Conservation (phyloP, 2,888 invertebrate species). For the Chromoteleia sp. region DNA sequence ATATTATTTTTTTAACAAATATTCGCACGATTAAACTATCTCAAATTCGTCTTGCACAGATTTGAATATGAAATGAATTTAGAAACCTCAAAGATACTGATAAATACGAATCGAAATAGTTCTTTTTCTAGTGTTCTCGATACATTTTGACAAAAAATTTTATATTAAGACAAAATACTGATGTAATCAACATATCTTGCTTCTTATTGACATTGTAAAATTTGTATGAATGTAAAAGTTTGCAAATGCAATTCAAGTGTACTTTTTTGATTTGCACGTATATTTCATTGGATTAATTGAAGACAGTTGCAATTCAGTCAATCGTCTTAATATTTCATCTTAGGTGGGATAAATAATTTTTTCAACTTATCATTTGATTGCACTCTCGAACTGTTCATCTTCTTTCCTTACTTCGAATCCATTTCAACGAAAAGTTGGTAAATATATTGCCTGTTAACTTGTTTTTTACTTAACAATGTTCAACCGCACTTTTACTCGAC, state of each 20-base stretch:
- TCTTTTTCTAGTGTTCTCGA: not conserved
- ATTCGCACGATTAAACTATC: no score
- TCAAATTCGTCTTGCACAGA: no score
- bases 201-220: conserved; percentile 3
- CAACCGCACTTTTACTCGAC: not conserved
- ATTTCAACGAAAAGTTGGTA: conserved; percentile 17
- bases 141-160: not conserved
- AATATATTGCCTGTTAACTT: conserved; percentile 7
- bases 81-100: no score
- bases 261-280: conserved; percentile 24
- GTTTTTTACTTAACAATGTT: conserved; percentile 14
- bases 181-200: conserved; percentile 29
- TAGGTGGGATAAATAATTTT: conserved; percentile 24
- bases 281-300: conserved; percentile 43
- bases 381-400: conserved; percentile 28
- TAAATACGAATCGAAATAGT: no score
- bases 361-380: conserved; percentile 35
- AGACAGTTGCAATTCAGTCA: conserved; percentile 31
- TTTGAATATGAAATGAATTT: no score
- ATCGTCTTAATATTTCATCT: conserved; percentile 31
- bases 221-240: conserved; percentile 42
- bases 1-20: no score
- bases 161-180: conserved; percentile 1
- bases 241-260: conserved; percentile 13
- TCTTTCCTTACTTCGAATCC: conserved; percentile 16